Conservation (phyloP, 1,140 invertebrate species). For the Kradibia gibbosae region DNA sequence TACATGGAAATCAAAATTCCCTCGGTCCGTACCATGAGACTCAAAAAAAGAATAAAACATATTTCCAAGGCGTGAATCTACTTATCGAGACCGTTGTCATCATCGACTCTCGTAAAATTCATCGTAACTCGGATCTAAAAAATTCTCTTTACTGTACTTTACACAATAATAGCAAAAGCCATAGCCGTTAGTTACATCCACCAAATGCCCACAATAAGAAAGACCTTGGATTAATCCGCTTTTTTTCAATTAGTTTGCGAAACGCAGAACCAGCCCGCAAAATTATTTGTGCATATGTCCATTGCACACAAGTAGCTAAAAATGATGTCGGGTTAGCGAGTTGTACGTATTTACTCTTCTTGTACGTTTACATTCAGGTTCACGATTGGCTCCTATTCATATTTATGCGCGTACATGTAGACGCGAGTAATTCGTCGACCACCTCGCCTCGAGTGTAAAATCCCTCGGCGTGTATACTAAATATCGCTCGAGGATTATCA, state of each 20-base stretch:
- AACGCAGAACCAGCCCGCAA: neutral
- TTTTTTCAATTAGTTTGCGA: constrained; percentile 1
- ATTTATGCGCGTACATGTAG: neutral
- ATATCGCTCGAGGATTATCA: constrained; percentile 34
- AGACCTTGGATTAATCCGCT: neutral
- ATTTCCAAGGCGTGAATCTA: constrained; percentile 24
- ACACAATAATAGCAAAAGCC: constrained; percentile 41
- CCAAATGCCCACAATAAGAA: neutral
- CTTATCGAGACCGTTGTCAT: constrained; percentile 36
- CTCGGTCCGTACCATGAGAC: neutral
- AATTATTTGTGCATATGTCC: neutral
- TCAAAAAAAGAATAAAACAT: constrained; percentile 2
- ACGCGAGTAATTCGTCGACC: neutral
- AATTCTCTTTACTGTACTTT: neutral
- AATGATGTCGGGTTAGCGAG: neutral
- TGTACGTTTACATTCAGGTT: constrained; percentile 1
- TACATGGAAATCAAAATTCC: constrained; percentile 39
- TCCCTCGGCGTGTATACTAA: constrained; percentile 13
- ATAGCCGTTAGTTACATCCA: constrained; percentile 11
- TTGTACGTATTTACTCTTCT: neutral
- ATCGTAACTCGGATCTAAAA: constrained; percentile 36
- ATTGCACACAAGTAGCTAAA: neutral
- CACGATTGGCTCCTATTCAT: constrained; percentile 2
- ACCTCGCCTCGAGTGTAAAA: neutral
- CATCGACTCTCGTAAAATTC: constrained; percentile 36